Conservation (phyloP, 2,113 vertebrate genomes). For the Anas platyrhynchos region DNA sequence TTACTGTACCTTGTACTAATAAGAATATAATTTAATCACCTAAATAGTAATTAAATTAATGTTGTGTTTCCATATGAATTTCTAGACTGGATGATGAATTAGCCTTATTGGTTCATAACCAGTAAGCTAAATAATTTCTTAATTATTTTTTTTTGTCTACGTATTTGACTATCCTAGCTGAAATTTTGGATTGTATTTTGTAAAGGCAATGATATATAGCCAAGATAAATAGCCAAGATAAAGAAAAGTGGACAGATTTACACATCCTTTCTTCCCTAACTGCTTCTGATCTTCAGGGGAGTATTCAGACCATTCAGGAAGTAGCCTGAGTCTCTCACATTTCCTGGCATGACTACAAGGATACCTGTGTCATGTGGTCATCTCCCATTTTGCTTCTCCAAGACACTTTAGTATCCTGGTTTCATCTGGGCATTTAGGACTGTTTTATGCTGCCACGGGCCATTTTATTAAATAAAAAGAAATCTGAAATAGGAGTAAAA, state of each 20-base stretch:
- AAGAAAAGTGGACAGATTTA: neutral
- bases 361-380: neutral
- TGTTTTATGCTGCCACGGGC: neutral
- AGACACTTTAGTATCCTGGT: neutral
- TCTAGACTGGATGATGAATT: neutral
- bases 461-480: neutral
- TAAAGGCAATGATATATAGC: neutral
- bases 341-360: neutral
- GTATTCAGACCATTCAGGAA: neutral
- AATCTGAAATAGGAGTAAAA: neutral
- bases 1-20: neutral
- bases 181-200: neutral
- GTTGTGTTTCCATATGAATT: neutral
- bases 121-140: neutral
- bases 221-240: neutral
- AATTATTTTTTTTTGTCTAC: neutral
- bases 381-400: neutral
- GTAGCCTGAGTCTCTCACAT: neutral
- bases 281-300: neutral
- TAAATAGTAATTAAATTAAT: neutral
- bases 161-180: neutral
- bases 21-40: neutral
- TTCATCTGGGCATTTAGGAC: neutral
- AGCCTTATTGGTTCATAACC: neutral
- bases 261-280: neutral